Base-by-base conservation (phyloP, 2,797 vertebrate species). In the Enteromius afrohamiltoni region DNA sequence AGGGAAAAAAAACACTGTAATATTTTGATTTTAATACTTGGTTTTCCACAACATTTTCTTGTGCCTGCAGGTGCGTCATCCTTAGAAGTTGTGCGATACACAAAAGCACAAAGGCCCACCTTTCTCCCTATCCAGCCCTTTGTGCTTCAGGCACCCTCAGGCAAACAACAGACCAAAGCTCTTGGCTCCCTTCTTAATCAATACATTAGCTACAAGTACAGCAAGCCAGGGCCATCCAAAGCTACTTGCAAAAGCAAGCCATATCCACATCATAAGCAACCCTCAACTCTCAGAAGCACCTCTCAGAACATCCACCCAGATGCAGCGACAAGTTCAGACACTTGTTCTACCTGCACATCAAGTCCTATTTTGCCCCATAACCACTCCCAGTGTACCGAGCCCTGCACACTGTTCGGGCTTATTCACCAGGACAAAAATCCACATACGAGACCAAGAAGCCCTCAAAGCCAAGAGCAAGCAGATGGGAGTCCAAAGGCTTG, bases 81-180 rank as follows among this genome's bases (percentile, higher is more conserved):
- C 88, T 92, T 92, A 65, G 89, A 94, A 0, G 91, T 95, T 85
- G 91, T 95, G 75, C 94, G 95, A 87, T 96, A 96, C 94, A 96
- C 94, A 91, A 98, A 97, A 92, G 96, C 97, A 83, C 97, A 97
- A 92, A 96, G 97, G 73, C 98, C 98, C 2, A 99, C 96, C 0
- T 97, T 96, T 0, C 94, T 99, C 81, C 97, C 97, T 82, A 98
- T 99, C 91, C 97, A 97, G 92, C 97, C 98, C 4, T 98, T 99
- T 53, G 94, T 97, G 79, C 96, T 99, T 83, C 93, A 96, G 87
- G 94, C 96, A 86, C 95, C 96, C 29, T 62, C 93, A 49, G 95
- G 88, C 88, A 95, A 95, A 87, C 88, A 90, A 1, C 91, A 91
- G 76, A 71, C 85, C 49, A 93, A 92, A 77, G 89, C 88, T 16